A percentile compares a stretch with the other conserved stretches of the same genome.
Conservation (phyloP, 2,797 vertebrate genomes). For the Telmatherina bonti region DNA sequence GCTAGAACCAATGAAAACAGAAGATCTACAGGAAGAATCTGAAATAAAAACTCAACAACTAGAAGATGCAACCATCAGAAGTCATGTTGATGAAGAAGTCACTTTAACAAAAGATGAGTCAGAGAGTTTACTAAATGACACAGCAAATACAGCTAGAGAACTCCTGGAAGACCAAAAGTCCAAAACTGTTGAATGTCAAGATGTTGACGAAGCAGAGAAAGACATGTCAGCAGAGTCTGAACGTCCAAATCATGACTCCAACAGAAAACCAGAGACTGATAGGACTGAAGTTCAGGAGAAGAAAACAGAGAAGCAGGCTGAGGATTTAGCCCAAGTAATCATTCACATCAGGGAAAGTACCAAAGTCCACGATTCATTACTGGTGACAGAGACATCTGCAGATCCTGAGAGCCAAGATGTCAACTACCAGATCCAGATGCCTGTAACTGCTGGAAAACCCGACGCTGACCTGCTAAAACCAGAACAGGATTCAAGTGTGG, state of each 20-base stretch:
- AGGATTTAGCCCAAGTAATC: neutral
- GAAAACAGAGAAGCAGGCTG: neutral
- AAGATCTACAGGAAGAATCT: neutral
- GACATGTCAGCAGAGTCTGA: neutral
- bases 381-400: no score
- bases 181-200: neutral
- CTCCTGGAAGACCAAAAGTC: neutral
- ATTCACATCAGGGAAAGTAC: neutral
- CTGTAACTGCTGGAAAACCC: rapidly evolving
- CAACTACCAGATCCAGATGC: neutral
- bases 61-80: neutral
- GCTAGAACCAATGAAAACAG: neutral
- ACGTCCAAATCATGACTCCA: neutral
- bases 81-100: constrained; percentile 4
- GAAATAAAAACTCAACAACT: neutral
- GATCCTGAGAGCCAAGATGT: neutral
- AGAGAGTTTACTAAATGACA: neutral
- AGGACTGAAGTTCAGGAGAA: neutral
- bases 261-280: neutral
- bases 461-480: neutral
- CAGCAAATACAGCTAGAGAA: neutral
- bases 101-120: constrained; percentile 5
- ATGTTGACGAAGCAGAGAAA: neutral
- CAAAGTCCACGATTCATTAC: neutral
- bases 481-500: neutral